Conservation (phyloP, 2,113 vertebrate species). For the Cyphomyrus plagiostoma region DNA sequence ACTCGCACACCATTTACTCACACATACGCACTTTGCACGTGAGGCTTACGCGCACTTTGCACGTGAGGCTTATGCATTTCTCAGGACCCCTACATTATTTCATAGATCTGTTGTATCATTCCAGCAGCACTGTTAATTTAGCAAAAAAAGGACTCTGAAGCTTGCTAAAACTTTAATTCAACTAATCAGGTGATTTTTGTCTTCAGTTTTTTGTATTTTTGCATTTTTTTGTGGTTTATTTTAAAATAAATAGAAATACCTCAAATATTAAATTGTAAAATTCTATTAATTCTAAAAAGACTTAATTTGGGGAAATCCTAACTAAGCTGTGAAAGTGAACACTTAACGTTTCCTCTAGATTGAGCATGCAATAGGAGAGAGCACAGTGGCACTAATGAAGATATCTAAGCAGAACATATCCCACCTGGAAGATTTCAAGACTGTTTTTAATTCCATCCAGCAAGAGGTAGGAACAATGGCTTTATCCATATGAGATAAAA, state of each 20-base stretch:
- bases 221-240: not conserved
- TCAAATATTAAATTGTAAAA: not conserved
- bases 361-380: not conserved
- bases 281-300: not conserved
- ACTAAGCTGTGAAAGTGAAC: not conserved
- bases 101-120: not conserved
- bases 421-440: not conserved
- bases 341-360: constrained; percentile 25
- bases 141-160: not conserved
- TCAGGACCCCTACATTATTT: not conserved
- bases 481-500: not conserved
- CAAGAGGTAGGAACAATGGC: not conserved
- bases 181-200: not conserved
- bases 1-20: too few relatives aligned
- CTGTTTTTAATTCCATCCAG: constrained; percentile 26
- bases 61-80: not conserved
- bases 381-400: not conserved
- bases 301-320: not conserved
- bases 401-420: constrained; percentile 15
- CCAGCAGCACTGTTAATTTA: not conserved
- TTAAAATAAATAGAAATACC: not conserved
- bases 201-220: not conserved
- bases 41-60: not conserved
- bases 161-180: not conserved
- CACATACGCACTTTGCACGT: not conserved